Evolutionary conservation across 1,140 invertebrate genomes (phyloP).

Genomic region (Formica selysi): DNA sequence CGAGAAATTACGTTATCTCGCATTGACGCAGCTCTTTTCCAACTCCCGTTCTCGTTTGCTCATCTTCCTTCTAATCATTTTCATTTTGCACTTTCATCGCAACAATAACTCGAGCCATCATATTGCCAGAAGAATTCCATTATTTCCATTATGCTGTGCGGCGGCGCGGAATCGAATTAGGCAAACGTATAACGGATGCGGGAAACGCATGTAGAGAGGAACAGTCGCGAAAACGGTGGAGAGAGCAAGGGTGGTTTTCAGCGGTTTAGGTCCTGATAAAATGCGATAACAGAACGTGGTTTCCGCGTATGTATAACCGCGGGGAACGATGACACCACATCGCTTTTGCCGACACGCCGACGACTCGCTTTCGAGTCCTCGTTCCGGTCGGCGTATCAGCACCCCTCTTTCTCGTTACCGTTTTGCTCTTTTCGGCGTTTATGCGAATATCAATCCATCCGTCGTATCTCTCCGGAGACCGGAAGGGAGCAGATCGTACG

Average conservation of each 20-base stretch:
- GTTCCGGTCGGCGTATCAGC: constrained; percentile 11
- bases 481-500: not conserved
- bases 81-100: constrained; percentile 7
- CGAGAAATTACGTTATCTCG: not conserved
- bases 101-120: constrained; percentile 25
- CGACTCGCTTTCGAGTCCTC: constrained; percentile 50
- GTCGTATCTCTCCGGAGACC: constrained; percentile 12
- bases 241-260: constrained; percentile 45
- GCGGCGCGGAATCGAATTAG: constrained; percentile 48
- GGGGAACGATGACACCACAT: constrained; percentile 60
- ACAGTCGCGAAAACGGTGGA: not conserved
- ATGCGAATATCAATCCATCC: constrained; percentile 25
- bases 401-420: constrained; percentile 10
- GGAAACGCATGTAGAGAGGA: not conserved
- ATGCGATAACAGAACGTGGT: constrained; percentile 59
- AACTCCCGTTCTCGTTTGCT: not conserved
- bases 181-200: constrained; percentile 8
- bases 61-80: not conserved
- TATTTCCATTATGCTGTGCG: constrained; percentile 44
- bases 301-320: constrained; percentile 41
- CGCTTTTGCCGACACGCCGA: constrained; percentile 43
- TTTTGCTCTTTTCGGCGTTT: constrained; percentile 60
- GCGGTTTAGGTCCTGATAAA: constrained; percentile 66
- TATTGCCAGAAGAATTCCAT: constrained; percentile 37
- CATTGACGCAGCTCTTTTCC: not conserved